Conservation (phyloP, 2,113 vertebrate genomes). For the Pseudopipra pipra region DNA sequence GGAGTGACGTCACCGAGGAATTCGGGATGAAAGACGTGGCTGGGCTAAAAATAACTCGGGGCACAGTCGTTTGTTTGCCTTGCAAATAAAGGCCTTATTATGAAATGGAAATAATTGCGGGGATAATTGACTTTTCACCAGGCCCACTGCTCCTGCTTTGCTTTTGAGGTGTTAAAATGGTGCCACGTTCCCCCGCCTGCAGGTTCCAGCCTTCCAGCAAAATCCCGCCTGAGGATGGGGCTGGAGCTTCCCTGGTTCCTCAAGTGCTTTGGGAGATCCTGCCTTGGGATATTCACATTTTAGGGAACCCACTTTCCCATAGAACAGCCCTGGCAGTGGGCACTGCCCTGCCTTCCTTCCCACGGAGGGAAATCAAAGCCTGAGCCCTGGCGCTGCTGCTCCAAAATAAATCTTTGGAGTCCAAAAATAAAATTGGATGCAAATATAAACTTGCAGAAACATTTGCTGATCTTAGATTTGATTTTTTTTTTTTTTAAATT, state of each 20-base stretch:
- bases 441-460: background rate
- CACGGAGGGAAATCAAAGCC: background rate
- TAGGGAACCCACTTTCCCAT: background rate
- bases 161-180: background rate
- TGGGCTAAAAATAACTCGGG: background rate
- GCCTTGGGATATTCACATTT: fast-evolving
- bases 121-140: background rate
- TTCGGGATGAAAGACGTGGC: background rate
- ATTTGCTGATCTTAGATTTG: background rate
- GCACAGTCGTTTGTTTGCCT: background rate
- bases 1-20: background rate
- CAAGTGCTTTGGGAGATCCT: background rate
- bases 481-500: background rate
- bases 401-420: background rate
- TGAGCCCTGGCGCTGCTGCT: background rate
- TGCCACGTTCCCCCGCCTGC: background rate
- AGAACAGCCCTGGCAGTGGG: fast-evolving
- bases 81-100: background rate
- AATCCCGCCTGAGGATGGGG: background rate
- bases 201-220: background rate
- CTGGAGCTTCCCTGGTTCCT: background rate
- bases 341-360: background rate
- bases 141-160: background rate
- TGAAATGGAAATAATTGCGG: background rate
- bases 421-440: background rate